Percentiles rank a stretch among this genome's conserved stretches.
Evolutionary conservation across 2,888 invertebrate species (phyloP).

Genomic region (Hydropsyche betteni): DNA sequence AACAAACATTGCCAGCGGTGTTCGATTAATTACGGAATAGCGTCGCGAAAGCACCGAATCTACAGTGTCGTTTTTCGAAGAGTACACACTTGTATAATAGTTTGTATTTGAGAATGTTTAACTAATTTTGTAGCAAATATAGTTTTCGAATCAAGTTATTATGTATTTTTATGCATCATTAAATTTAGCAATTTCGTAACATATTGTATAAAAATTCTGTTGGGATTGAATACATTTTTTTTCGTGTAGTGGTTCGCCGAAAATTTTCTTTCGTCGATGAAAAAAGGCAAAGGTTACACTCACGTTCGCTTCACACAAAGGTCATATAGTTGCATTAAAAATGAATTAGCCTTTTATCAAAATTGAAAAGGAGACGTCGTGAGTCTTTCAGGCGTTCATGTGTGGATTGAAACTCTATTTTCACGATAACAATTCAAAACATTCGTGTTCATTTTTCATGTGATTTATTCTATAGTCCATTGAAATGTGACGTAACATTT

Average conservation of each 20-base stretch:
- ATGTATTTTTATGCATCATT: background rate
- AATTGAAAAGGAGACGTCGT: no score
- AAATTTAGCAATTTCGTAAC: no score
- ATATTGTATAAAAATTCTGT: background rate
- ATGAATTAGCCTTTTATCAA: slow-evolving; percentile 21
- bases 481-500: no score
- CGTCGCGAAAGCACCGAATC: background rate
- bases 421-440: no score
- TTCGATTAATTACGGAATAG: background rate
- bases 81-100: background rate
- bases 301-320: background rate
- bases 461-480: no score
- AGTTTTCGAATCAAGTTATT: background rate
- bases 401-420: no score
- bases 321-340: slow-evolving; percentile 21
- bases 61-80: background rate
- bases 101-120: background rate
- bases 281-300: slow-evolving; percentile 5
- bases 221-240: no score
- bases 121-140: no score
- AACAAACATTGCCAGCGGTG: background rate
- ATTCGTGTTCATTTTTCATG: no score
- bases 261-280: no score
- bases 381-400: no score
- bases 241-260: no score